Conservation (phyloP, 2,113 vertebrate species). For the Phaethornis superciliosus region DNA sequence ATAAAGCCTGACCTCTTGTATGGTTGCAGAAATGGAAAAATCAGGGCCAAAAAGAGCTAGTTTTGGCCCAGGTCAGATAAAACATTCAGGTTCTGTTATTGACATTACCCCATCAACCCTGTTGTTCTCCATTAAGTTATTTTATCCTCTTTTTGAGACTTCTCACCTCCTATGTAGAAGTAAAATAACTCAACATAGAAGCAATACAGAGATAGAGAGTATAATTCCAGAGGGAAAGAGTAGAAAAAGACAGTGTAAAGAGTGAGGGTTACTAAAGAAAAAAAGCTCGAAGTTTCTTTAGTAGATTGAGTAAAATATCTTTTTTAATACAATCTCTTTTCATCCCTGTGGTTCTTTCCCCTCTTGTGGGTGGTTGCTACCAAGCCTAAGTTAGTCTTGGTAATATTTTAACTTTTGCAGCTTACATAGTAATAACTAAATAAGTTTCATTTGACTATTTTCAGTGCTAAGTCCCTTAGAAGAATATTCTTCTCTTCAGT, state of each 20-base stretch:
- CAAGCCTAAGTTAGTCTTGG: neutral
- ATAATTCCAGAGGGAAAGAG: neutral
- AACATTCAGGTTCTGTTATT: neutral
- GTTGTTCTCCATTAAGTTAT: neutral
- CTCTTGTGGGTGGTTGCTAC: neutral
- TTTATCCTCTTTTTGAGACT: neutral
- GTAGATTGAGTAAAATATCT: neutral
- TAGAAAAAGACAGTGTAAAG: neutral
- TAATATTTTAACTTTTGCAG: neutral
- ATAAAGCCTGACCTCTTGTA: neutral
- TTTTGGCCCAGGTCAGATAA: neutral
- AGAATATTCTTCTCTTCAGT: neutral
- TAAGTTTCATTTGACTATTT: neutral
- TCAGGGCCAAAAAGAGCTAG: neutral
- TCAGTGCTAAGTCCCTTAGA: neutral
- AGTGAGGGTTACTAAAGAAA: neutral
- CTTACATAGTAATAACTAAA: neutral
- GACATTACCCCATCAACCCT: neutral
- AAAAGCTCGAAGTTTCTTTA: neutral
- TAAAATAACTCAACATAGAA: neutral
- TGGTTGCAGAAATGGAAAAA: neutral
- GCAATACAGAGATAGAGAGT: neutral
- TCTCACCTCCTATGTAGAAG: neutral
- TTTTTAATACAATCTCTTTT: neutral
- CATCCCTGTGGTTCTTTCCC: neutral